Conservation (phyloP, 2,888 invertebrate species). For the Campaea margaritaria region DNA sequence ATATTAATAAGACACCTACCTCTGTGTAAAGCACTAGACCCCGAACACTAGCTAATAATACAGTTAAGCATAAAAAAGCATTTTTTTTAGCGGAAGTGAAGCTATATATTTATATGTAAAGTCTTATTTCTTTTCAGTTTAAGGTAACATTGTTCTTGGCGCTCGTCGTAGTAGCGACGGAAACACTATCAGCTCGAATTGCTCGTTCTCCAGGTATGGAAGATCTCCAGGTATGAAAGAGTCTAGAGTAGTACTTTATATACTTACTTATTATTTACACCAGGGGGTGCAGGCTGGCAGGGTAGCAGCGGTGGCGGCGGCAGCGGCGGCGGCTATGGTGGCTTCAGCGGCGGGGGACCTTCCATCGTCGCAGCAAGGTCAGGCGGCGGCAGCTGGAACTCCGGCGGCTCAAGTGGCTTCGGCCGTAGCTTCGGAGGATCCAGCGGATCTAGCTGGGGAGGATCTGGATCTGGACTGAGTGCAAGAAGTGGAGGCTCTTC, state of each 20-base stretch:
- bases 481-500: constrained; percentile 24
- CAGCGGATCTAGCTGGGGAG: constrained; percentile 29
- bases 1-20: not conserved
- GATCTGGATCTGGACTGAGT: constrained; percentile 26
- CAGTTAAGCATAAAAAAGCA: too few relatives aligned
- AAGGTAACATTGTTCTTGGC: constrained; percentile 35
- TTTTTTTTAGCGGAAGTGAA: too few relatives aligned
- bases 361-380: constrained; percentile 33
- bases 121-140: constrained; percentile 27
- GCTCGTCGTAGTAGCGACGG: constrained; percentile 34
- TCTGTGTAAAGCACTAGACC: too few relatives aligned
- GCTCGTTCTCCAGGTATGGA: constrained; percentile 49
- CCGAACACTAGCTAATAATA: not conserved
- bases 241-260: too few relatives aligned
- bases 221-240: too few relatives aligned
- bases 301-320: constrained; percentile 25
- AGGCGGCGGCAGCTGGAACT: constrained; percentile 32
- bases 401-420: constrained; percentile 18
- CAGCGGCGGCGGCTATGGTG: constrained; percentile 18
- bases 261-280: not conserved
- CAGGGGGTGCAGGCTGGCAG: constrained; percentile 41
- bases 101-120: too few relatives aligned
- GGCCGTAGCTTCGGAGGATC: constrained; percentile 30
- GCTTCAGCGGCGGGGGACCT: constrained; percentile 16
- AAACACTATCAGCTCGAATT: constrained; percentile 39